Evolutionary conservation across 2,113 vertebrate genomes (phyloP).

Genomic region (Athene cunicularia): DNA sequence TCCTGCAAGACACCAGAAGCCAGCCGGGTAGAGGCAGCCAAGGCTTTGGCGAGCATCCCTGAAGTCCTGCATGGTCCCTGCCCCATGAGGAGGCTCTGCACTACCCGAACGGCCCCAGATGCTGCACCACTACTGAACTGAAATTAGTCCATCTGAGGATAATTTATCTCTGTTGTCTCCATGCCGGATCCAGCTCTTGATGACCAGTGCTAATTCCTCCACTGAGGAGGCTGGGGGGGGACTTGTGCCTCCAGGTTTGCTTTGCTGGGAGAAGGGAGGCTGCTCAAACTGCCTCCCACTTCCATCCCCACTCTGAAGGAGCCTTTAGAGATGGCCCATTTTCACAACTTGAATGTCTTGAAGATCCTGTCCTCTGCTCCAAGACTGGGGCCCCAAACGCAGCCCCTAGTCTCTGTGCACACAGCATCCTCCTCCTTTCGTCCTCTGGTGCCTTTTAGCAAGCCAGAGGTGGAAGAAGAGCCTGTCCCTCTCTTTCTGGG

Average conservation of each 20-base stretch:
- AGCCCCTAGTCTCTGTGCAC: background rate
- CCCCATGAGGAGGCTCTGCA: background rate
- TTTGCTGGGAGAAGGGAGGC: background rate
- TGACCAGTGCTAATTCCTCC: background rate
- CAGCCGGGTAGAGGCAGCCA: background rate
- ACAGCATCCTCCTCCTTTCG: background rate
- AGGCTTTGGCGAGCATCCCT: background rate
- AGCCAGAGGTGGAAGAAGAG: background rate
- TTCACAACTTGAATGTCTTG: background rate
- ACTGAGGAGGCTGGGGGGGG: background rate
- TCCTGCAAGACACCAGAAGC: background rate
- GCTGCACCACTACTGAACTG: background rate
- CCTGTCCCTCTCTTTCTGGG: background rate
- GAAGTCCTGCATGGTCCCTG: background rate
- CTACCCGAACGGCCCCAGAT: background rate
- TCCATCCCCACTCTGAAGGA: background rate
- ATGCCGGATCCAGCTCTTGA: background rate
- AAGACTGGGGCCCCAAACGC: background rate
- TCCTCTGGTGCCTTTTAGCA: background rate
- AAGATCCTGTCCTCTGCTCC: background rate
- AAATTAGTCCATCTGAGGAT: background rate
- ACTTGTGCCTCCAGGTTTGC: background rate
- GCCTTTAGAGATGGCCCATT: background rate
- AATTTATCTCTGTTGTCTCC: background rate
- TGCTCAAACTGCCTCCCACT: background rate